phyloP scores from a whole-genome alignment of 2,888 invertebrate species.

The Cephus runcator region DNA sequence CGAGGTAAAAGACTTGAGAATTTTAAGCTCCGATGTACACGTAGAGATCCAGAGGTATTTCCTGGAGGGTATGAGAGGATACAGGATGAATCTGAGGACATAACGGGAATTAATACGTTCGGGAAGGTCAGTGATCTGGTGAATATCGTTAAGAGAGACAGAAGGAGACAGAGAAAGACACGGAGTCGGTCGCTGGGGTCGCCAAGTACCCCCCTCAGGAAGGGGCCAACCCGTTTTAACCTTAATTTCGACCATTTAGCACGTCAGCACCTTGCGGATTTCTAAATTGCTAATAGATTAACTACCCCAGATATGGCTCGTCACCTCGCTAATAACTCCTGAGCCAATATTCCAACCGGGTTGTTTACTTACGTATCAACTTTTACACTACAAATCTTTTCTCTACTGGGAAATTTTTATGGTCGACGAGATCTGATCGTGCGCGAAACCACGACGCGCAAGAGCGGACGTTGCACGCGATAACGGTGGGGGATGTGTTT shows the following conservation, averaged over 20 bases:
- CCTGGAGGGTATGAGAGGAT: not conserved
- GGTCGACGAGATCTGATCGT: constrained; percentile 34
- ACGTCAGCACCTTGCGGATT: not conserved
- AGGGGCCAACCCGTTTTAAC: constrained; percentile 22
- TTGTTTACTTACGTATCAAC: constrained; percentile 59
- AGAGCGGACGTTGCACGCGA: constrained; percentile 5
- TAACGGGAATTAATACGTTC: not conserved
- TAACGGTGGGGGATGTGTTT: not conserved
- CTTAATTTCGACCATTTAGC: constrained; percentile 19
- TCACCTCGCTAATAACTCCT: constrained; percentile 18
- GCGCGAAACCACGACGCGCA: constrained; percentile 40
- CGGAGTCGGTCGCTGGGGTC: constrained; percentile 7
- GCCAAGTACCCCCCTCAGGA: constrained; percentile 33
- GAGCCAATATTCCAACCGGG: constrained; percentile 13
- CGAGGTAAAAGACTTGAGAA: not conserved
- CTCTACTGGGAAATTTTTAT: constrained; percentile 59
- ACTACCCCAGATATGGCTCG: not conserved
- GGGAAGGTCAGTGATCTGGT: not conserved
- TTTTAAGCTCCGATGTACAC: not conserved
- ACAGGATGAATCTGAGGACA: not conserved
- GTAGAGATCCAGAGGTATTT: not conserved
- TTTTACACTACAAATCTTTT: constrained; percentile 57
- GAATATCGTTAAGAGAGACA: not conserved
- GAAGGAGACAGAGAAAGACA: not conserved
- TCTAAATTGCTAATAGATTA: not conserved